These are phyloP conservation scores for Tenebrosternarchus preto DNA, from an alignment of 2,113 vertebrate species.

Conservation along the genomic window DNA sequence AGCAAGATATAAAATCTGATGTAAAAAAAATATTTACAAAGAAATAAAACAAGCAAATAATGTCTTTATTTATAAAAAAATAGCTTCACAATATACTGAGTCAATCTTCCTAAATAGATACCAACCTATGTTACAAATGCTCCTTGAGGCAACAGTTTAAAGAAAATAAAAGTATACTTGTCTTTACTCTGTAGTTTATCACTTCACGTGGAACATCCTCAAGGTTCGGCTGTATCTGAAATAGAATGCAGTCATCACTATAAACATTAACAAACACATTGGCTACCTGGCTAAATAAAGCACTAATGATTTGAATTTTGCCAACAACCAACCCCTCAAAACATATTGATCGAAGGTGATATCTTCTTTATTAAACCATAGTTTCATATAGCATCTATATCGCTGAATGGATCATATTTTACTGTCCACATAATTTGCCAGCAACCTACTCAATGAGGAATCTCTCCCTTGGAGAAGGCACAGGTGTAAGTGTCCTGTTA, in stretches of 20 bases:
- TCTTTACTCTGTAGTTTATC: background rate
- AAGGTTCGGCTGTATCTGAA: conserved; percentile 1
- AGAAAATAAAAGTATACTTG: background rate
- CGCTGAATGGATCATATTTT: too few relatives aligned
- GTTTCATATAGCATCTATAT: too few relatives aligned
- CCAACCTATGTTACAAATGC: background rate
- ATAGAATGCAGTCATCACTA: background rate
- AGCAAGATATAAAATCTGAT: conserved; percentile 2
- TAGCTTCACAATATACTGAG: background rate
- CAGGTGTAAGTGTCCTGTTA: too few relatives aligned
- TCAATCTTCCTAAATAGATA: background rate
- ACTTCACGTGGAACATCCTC: background rate
- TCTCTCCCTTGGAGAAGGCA: too few relatives aligned
- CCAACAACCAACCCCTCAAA: too few relatives aligned
- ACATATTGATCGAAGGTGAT: too few relatives aligned
- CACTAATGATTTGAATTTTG: too few relatives aligned
- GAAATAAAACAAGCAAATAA: conserved; percentile 3
- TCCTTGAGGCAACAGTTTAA: background rate
- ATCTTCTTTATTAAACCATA: too few relatives aligned
- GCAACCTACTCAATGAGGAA: too few relatives aligned
- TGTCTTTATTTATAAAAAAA: background rate
- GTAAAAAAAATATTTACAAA: conserved; percentile 2
- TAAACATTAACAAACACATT: background rate
- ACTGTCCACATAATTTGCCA: too few relatives aligned
- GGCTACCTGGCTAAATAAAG: too few relatives aligned